Conservation (phyloP, 2,113 vertebrate genomes). For the Ellobius talpinus region DNA sequence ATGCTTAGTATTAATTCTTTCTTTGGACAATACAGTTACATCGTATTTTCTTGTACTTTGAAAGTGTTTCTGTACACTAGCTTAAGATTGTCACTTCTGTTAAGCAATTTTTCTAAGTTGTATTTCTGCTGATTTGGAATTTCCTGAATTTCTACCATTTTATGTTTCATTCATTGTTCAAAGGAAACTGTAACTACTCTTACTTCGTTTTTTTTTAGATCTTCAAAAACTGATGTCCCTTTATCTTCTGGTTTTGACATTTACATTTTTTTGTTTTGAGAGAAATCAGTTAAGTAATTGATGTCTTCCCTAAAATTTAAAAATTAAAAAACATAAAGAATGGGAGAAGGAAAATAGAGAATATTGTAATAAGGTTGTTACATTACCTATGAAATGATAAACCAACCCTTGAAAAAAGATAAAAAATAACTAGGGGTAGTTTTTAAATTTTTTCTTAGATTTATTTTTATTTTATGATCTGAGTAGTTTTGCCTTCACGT, state of each 20-base stretch:
- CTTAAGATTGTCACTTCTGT: conserved; percentile 15
- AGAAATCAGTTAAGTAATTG: conserved; percentile 52
- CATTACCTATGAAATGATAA: neutral
- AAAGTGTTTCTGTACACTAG: conserved; percentile 7
- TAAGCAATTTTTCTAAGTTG: conserved; percentile 1
- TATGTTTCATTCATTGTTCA: neutral
- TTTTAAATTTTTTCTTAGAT: conserved; percentile 4
- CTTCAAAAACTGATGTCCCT: neutral
- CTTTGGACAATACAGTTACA: conserved; percentile 36
- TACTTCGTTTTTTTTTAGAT: neutral
- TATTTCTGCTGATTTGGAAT: conserved; percentile 25
- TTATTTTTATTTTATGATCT: neutral
- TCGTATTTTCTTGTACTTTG: conserved; percentile 46
- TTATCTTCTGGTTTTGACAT: conserved; percentile 11
- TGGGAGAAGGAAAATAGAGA: neutral
- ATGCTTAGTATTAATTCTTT: conserved; percentile 26
- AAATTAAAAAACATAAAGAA: neutral
- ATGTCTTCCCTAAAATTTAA: conserved; percentile 6
- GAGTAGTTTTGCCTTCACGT: neutral
- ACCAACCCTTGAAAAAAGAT: neutral
- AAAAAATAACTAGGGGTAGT: neutral
- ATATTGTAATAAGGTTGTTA: neutral
- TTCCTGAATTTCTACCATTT: conserved; percentile 45
- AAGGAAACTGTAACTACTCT: neutral
- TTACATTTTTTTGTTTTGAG: conserved; percentile 3